Conservation (phyloP, 2,113 vertebrate genomes). For the Galeopterus variegatus region DNA sequence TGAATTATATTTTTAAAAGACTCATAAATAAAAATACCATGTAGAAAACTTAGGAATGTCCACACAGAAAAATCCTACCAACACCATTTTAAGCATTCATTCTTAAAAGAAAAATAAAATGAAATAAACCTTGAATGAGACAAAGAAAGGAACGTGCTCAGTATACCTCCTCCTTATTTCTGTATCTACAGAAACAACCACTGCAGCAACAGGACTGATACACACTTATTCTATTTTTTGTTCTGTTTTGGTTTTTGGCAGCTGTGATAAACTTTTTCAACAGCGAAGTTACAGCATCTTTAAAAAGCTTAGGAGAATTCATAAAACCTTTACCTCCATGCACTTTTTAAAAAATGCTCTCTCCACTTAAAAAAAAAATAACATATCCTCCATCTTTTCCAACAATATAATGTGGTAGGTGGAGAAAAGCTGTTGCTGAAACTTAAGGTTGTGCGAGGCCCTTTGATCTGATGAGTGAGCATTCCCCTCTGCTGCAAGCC, state of each 20-base stretch:
- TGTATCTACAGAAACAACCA: not conserved
- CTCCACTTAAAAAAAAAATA: constrained; percentile 36
- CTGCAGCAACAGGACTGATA: not conserved
- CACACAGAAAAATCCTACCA: not conserved
- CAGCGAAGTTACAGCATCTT: not conserved
- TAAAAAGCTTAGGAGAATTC: not conserved
- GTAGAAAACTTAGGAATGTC: not conserved
- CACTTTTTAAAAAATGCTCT: constrained; percentile 42
- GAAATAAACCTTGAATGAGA: not conserved
- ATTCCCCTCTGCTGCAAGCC: constrained; percentile 92
- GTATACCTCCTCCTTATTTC: not conserved
- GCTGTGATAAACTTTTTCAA: not conserved
- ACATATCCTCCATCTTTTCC: constrained; percentile 68
- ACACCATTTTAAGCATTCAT: not conserved
- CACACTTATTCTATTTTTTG: not conserved
- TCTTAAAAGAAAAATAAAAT: constrained; percentile 1
- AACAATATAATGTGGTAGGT: constrained; percentile 68
- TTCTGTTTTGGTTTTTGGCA: no score
- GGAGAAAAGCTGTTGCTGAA: constrained; percentile 72
- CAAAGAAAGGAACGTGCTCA: not conserved
- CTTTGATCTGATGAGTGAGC: constrained; percentile 97
- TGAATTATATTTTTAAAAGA: not conserved
- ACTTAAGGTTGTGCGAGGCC: constrained; percentile 88
- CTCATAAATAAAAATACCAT: not conserved
- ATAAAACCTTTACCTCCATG: not conserved